Evolutionary conservation across 2,113 vertebrate genomes (phyloP).

Genomic region (Pyxicephalus adspersus): DNA sequence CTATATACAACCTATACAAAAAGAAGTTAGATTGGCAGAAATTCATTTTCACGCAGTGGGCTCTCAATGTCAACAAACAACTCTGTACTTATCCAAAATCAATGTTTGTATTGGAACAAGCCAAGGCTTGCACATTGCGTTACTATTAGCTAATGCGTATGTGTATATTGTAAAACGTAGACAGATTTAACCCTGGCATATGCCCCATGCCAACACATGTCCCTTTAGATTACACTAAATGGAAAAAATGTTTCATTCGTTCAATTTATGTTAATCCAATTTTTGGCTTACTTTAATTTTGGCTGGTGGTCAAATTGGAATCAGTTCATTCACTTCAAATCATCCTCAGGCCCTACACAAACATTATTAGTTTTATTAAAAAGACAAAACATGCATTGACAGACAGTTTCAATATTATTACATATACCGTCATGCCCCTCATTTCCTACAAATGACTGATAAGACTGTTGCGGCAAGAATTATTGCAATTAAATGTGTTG

Average conservation of each 20-base stretch:
- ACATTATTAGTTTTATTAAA: conserved; percentile 2
- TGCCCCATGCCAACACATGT: conserved; percentile 1
- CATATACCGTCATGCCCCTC: neutral
- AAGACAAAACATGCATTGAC: neutral
- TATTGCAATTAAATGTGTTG: no score
- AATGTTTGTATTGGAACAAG: neutral
- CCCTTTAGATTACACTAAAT: conserved; percentile 3
- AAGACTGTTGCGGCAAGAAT: no score
- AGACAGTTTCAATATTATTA: no score
- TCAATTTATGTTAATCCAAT: conserved; percentile 1
- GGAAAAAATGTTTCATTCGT: conserved; percentile 16
- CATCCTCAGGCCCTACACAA: neutral
- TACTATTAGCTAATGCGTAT: conserved; percentile 1
- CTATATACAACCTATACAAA: no score
- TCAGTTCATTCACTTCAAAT: neutral
- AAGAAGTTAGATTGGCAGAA: neutral
- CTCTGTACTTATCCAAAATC: neutral
- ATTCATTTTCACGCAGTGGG: neutral
- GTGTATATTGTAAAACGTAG: neutral
- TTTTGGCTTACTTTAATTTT: conserved; percentile 3
- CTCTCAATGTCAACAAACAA: neutral
- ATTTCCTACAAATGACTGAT: neutral
- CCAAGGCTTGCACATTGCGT: neutral
- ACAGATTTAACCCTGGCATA: neutral
- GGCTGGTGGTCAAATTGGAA: conserved; percentile 18